Conservation (phyloP, 1,140 invertebrate genomes). For the Camponotus vicinus region DNA sequence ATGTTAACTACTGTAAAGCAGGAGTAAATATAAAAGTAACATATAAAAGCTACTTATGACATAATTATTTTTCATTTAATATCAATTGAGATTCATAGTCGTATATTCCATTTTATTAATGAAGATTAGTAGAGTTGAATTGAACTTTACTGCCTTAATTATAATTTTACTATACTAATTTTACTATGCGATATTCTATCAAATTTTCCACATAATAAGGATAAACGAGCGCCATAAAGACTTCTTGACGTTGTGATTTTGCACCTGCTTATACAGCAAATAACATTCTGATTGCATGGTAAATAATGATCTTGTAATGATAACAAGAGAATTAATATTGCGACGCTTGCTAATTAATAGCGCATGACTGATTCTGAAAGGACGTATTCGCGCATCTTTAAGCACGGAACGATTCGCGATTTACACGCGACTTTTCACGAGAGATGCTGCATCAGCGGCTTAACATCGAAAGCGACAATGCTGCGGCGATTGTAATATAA, state of each 20-base stretch:
- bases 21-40: too few relatives aligned
- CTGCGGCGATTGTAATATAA: background rate
- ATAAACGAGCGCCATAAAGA: background rate
- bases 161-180: slow-evolving; percentile 2
- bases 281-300: slow-evolving; percentile 1
- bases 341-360: slow-evolving; percentile 37
- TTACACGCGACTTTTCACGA: slow-evolving; percentile 9
- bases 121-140: too few relatives aligned
- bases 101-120: background rate
- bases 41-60: background rate
- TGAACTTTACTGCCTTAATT: background rate
- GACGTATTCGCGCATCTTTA: background rate
- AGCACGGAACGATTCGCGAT: background rate
- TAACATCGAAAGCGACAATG: background rate
- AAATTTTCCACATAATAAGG: background rate
- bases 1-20: background rate
- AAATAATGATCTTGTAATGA: slow-evolving; percentile 31
- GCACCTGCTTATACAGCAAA: slow-evolving; percentile 35
- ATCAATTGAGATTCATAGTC: too few relatives aligned
- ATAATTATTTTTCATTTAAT: background rate
- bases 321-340: slow-evolving; percentile 47
- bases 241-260: slow-evolving; percentile 46
- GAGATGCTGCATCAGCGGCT: slow-evolving; percentile 1
- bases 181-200: background rate
- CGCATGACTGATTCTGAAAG: slow-evolving; percentile 47